Percentiles rank a stretch among this genome's conserved stretches.
phyloP scores from a whole-genome alignment of 2,113 vertebrate genomes.

The Gopherus flavomarginatus region DNA sequence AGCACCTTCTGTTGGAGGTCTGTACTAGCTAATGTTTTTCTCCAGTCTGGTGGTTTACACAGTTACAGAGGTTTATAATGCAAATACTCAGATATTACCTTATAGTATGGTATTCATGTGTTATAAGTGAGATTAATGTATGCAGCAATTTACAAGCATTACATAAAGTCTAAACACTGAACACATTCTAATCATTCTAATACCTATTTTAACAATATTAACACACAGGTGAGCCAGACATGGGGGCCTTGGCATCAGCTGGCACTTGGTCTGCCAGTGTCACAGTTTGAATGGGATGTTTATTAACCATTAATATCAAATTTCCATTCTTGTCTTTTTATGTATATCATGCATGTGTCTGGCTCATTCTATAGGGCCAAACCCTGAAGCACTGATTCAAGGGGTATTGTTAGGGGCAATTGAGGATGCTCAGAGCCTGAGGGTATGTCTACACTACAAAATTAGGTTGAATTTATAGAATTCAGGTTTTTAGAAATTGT shows the following conservation, averaged over 20 bases:
- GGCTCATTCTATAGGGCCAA: background rate
- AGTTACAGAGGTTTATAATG: background rate
- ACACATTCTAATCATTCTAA: background rate
- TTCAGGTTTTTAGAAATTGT: no score
- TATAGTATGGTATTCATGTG: background rate
- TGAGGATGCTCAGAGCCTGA: background rate
- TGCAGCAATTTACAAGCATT: background rate
- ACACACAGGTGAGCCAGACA: background rate
- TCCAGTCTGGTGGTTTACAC: background rate
- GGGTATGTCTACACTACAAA: no score
- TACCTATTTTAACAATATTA: background rate
- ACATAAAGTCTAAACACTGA: background rate
- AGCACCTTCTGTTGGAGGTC: background rate
- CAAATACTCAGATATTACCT: background rate
- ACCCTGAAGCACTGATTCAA: accelerated
- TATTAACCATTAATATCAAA: background rate
- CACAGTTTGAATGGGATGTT: background rate
- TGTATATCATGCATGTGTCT: background rate
- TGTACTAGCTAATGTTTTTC: background rate
- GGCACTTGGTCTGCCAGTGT: background rate
- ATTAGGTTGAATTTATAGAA: no score
- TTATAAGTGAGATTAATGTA: background rate
- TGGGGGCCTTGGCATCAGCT: background rate
- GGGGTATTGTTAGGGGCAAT: background rate
- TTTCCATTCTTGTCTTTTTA: background rate